A percentile compares a stretch with the other conserved stretches of the same genome.
Evolutionary conservation across 2,113 vertebrate species (phyloP).

Genomic region (Nerophis lumbriciformis): DNA sequence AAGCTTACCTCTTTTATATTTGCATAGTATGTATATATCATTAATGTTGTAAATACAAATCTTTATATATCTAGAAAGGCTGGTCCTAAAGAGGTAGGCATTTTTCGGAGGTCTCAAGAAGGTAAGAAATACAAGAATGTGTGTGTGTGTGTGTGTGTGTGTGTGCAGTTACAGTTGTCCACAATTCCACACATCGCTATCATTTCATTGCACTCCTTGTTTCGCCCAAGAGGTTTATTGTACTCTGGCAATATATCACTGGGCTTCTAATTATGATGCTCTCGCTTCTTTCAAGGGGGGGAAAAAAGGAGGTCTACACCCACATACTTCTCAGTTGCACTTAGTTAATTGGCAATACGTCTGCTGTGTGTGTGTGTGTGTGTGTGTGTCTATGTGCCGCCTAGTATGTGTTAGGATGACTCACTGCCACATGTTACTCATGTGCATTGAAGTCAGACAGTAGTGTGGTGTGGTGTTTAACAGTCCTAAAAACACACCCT

Average conservation of each 20-base stretch:
- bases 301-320: slow-evolving; percentile 38
- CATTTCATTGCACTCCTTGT: slow-evolving; percentile 31
- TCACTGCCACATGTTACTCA: background rate
- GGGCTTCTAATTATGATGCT: slow-evolving; percentile 47
- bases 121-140: too few relatives aligned
- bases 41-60: too few relatives aligned
- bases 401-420: slow-evolving; percentile 7
- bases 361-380: slow-evolving; percentile 6
- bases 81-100: too few relatives aligned
- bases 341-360: slow-evolving; percentile 37
- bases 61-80: too few relatives aligned
- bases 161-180: slow-evolving; percentile 7
- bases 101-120: too few relatives aligned
- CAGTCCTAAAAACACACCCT: background rate
- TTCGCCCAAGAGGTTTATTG: slow-evolving; percentile 32
- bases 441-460: background rate
- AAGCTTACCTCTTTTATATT: too few relatives aligned
- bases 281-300: slow-evolving; percentile 33
- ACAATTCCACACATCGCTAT: slow-evolving; percentile 22
- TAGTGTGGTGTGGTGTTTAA: background rate
- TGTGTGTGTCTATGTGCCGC: background rate
- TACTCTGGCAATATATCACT: slow-evolving; percentile 25
- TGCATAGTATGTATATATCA: too few relatives aligned
- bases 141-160: slow-evolving; percentile 28
- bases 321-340: slow-evolving; percentile 20